Evolutionary conservation across 2,797 vertebrate genomes (phyloP).

Genomic region (Artibeus jamaicensis): DNA sequence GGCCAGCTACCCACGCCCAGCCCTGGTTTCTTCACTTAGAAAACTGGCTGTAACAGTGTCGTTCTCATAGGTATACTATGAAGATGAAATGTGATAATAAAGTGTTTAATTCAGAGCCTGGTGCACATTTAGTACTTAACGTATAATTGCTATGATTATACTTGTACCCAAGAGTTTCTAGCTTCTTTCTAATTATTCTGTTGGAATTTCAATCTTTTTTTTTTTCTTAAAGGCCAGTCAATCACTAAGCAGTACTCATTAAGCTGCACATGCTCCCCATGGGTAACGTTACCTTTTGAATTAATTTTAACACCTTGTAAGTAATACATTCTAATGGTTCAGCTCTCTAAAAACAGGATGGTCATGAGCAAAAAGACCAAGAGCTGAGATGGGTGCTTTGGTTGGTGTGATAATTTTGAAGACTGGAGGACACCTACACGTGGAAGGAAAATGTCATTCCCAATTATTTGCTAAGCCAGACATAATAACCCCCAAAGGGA

Average conservation of each 20-base stretch:
- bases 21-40: background rate
- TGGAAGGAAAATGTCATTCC: background rate
- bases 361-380: background rate
- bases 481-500: background rate
- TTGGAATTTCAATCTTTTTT: constrained; percentile 32
- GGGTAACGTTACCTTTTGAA: constrained; percentile 32
- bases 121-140: background rate
- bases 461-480: background rate
- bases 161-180: background rate
- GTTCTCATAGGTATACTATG: background rate
- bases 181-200: constrained; percentile 44
- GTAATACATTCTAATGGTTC: background rate
- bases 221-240: constrained; percentile 24
- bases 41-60: background rate
- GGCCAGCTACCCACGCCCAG: background rate
- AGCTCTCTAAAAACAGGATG: background rate
- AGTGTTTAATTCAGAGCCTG: background rate
- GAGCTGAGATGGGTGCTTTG: background rate
- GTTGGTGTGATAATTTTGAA: background rate
- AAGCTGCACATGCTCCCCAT: background rate
- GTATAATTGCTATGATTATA: constrained; percentile 39
- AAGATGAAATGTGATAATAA: background rate
- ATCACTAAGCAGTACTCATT: constrained; percentile 34
- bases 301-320: constrained; percentile 52
- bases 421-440: background rate